A percentile compares a stretch with the other conserved stretches of the same genome.
Conservation (phyloP, 2,797 vertebrate species). For the Rhadinocentrus ornatus region DNA sequence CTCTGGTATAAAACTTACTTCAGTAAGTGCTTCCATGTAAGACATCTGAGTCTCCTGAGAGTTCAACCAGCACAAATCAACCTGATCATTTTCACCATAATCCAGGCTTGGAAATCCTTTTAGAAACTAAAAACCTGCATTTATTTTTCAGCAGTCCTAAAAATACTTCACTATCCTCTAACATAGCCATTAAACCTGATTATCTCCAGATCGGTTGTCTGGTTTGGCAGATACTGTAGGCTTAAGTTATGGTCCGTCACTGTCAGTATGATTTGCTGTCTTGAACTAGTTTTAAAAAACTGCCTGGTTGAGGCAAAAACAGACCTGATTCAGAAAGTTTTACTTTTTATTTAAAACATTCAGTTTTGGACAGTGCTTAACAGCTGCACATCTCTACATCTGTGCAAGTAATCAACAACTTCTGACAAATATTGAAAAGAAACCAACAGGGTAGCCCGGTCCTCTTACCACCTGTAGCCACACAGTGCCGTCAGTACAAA, state of each 20-base stretch:
- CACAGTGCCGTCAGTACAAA: constrained; percentile 31
- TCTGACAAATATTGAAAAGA: constrained; percentile 20
- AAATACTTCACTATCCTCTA: constrained; percentile 15
- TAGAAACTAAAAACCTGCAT: constrained; percentile 32
- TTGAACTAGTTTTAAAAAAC: not conserved
- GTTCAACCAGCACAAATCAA: not conserved
- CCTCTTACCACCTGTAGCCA: constrained; percentile 38
- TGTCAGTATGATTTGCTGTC: not conserved
- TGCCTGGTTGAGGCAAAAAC: constrained; percentile 8
- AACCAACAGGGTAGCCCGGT: constrained; percentile 29
- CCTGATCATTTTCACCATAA: not conserved
- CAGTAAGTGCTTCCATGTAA: not conserved
- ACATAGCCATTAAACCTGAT: not conserved
- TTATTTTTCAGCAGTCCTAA: constrained; percentile 24
- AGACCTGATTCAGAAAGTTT: constrained; percentile 7
- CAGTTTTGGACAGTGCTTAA: constrained; percentile 43
- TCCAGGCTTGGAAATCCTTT: constrained; percentile 18
- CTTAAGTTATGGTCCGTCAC: not conserved
- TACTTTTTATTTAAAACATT: constrained; percentile 67
- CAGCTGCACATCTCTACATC: constrained; percentile 21
- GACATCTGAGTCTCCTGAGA: not conserved
- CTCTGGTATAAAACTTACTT: not conserved
- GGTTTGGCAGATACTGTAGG: not conserved
- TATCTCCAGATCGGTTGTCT: not conserved
- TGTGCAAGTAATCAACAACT: constrained; percentile 23